Evolutionary conservation across 2,113 vertebrate species (phyloP).

Genomic region (Antechinus stuartii): DNA sequence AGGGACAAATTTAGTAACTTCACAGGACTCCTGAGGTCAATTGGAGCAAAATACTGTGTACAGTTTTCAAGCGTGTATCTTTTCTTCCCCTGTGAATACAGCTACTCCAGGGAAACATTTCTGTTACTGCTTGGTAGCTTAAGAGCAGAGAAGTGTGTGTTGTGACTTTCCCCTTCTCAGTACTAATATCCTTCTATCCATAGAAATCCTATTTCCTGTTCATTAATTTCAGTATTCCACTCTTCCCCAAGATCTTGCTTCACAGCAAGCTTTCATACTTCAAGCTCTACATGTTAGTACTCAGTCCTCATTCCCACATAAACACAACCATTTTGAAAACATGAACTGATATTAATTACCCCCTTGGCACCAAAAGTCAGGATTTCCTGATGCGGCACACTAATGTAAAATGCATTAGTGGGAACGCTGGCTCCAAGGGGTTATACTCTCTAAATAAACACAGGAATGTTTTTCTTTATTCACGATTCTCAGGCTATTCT

Average conservation of each 20-base stretch:
- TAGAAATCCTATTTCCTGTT: slow-evolving; percentile 55
- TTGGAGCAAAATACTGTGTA: slow-evolving; percentile 35
- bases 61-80: slow-evolving; percentile 28
- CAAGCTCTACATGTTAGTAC: slow-evolving; percentile 78
- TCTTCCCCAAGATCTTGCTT: slow-evolving; percentile 72
- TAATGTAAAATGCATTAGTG: slow-evolving; percentile 91
- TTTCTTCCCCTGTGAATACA: not conserved
- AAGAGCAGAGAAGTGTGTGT: slow-evolving; percentile 44
- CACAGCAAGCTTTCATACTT: slow-evolving; percentile 79
- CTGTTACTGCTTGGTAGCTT: slow-evolving; percentile 36
- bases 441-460: slow-evolving; percentile 88
- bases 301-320: slow-evolving; percentile 86
- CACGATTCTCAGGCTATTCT: slow-evolving; percentile 79
- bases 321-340: slow-evolving; percentile 89
- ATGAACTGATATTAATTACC: slow-evolving; percentile 89
- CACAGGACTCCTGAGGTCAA: slow-evolving; percentile 9
- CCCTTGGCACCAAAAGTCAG: slow-evolving; percentile 87
- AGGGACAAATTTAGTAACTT: slow-evolving; percentile 22
- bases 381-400: slow-evolving; percentile 86
- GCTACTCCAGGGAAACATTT: slow-evolving; percentile 40
- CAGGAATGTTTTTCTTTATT: slow-evolving; percentile 82
- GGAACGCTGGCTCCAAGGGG: slow-evolving; percentile 85
- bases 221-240: slow-evolving; percentile 71
- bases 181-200: not conserved
- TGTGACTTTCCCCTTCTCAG: slow-evolving; percentile 45